These are phyloP conservation scores for Oncorhynchus kisutch DNA, from an alignment of 2,113 vertebrate species.

Conservation along the genomic window DNA sequence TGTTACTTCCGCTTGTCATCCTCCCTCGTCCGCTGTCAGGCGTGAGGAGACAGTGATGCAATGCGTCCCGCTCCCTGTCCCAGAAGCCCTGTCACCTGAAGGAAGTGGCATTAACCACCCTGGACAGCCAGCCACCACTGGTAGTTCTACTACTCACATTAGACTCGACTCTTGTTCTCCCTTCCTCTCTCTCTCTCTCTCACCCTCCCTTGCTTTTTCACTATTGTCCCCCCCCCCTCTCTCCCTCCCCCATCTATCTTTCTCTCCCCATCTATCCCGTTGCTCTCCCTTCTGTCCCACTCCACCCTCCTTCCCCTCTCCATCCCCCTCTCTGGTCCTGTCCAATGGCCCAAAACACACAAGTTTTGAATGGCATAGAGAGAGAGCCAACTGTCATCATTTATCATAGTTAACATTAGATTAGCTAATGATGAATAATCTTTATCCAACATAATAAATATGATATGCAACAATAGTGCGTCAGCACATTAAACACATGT, in stretches of 20 bases:
- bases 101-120: neutral
- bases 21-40: conserved; percentile 53
- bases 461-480: neutral
- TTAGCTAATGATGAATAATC: too few species aligned
- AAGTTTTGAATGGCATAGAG: too few species aligned
- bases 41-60: conserved; percentile 64
- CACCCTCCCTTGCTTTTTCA: conserved; percentile 2
- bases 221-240: neutral
- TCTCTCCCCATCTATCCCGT: neutral
- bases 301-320: neutral
- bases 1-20: conserved; percentile 70
- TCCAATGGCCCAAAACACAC: conserved; percentile 37
- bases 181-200: conserved; percentile 2
- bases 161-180: conserved; percentile 12
- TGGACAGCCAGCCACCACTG: neutral
- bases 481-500: neutral
- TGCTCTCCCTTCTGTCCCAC: neutral
- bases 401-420: too few species aligned
- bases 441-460: too few species aligned
- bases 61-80: conserved; percentile 59
- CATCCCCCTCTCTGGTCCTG: conserved; percentile 9
- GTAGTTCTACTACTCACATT: conserved; percentile 13
- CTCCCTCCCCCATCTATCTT: conserved; percentile 14
- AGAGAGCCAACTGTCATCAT: too few species aligned
- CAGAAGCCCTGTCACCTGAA: conserved; percentile 66